Evolutionary conservation across 2,113 vertebrate species (phyloP).

Genomic region (Centropus bengalensis): DNA sequence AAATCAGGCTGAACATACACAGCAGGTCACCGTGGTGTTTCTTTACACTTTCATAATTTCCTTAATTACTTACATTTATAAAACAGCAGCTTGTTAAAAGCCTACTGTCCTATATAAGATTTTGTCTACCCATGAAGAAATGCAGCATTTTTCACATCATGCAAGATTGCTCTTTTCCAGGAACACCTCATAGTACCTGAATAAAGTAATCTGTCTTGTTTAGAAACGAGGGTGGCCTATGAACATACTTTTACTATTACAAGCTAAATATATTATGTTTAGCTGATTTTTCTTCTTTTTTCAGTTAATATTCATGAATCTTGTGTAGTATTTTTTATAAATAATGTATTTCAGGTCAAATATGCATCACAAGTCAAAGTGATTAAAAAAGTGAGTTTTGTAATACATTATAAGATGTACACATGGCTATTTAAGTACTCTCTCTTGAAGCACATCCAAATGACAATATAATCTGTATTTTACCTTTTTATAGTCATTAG

Average conservation of each 20-base stretch:
- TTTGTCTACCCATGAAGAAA: constrained; percentile 42
- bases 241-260: constrained; percentile 13
- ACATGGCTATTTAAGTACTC: neutral
- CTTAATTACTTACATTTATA: constrained; percentile 8
- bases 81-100: constrained; percentile 36
- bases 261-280: constrained; percentile 47
- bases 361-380: constrained; percentile 39
- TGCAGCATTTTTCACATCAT: neutral
- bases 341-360: constrained; percentile 38
- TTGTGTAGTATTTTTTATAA: constrained; percentile 55
- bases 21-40: neutral
- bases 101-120: neutral
- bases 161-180: neutral
- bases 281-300: neutral
- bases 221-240: constrained; percentile 30
- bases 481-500: neutral
- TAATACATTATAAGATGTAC: constrained; percentile 30
- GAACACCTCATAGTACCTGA: neutral
- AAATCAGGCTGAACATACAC: neutral
- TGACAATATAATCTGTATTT: neutral
- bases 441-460: neutral
- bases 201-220: constrained; percentile 53
- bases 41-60: neutral
- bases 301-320: constrained; percentile 58
- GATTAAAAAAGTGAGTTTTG: constrained; percentile 26